Base-by-base conservation (phyloP, 2,113 vertebrate genomes). In the Pao palembangensis region DNA sequence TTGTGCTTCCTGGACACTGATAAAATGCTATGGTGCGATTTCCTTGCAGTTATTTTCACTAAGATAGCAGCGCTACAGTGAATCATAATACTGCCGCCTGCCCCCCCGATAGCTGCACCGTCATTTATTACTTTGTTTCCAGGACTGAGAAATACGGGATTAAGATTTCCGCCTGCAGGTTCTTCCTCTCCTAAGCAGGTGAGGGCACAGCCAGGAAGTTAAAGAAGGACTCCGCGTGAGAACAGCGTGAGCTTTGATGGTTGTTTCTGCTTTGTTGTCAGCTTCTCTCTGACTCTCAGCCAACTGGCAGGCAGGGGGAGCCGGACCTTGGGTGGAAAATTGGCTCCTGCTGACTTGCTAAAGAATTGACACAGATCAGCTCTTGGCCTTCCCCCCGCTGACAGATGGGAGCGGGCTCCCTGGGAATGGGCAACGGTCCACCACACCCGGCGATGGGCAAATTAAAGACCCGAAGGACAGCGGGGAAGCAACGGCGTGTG, bases 291-390 rank as follows among this genome's bases (percentile, higher is more conserved):
- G 57, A 61, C 31, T 14, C 52, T 15, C 21, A 59, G 61, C 56
- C 67, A 65, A 57, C 49, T 51, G 7, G 46, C 15, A 50, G 25
- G 38, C 55, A 51, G 25, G 17, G 17, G 55, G 43, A 55, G 64
- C 53, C 34, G 25, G 51, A 75, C 71, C 67, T 64, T 51, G 56
- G 74, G 43, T 65, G 54, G 51, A 28, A n/a, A 54, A 74, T 80
- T 81, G 69, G 67, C 82, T 79, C 64, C 71, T 38, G 57, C 43
- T 69, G 69, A 85, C 65, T 60, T 56, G 71, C 65, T 60, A 59
- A 60, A 62, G 52, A 21, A 25, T 66, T 25, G 61, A 72, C 69
- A 70, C 65, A 73, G 76, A 82, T 87, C 78, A 82, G 83, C 81
- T 54, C 55, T 41, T 4, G 55, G 73, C 64, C 75, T 76, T 82